Evolutionary conservation across 2,888 invertebrate genomes (phyloP).

Genomic region (Aphidoletes aphidimyza): DNA sequence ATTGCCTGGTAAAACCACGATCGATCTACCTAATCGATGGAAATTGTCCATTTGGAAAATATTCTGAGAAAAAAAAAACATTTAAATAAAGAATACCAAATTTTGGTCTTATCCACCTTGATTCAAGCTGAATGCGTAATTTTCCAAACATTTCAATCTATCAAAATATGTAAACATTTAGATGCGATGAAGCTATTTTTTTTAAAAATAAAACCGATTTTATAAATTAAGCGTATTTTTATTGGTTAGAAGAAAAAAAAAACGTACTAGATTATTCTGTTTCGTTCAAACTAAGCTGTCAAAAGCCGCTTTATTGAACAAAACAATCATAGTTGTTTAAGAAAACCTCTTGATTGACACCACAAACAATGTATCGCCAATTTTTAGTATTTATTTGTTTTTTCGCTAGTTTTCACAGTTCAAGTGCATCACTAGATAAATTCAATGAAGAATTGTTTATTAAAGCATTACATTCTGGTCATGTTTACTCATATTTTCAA

Average conservation of each 20-base stretch:
- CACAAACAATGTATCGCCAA: not conserved
- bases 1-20: too few species aligned
- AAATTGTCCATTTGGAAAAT: too few species aligned
- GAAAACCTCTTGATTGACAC: not conserved
- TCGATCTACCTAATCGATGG: too few species aligned
- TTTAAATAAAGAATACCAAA: too few species aligned
- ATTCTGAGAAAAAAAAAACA: too few species aligned
- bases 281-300: not conserved
- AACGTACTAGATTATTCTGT: conserved; percentile 13
- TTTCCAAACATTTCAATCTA: too few species aligned
- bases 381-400: conserved; percentile 19
- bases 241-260: not conserved
- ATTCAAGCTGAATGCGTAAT: too few species aligned
- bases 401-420: not conserved
- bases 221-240: too few species aligned
- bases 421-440: conserved; percentile 68
- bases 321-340: not conserved
- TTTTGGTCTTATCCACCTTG: too few species aligned
- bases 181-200: too few species aligned
- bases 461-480: conserved; percentile 84
- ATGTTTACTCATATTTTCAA: conserved; percentile 90
- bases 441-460: conserved; percentile 90
- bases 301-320: conserved; percentile 15
- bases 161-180: too few species aligned
- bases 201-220: too few species aligned